These are phyloP conservation scores for Holothuria leucospilota DNA, from an alignment of 53 echinoderm and acorn worm species.

Conservation along the genomic window DNA sequence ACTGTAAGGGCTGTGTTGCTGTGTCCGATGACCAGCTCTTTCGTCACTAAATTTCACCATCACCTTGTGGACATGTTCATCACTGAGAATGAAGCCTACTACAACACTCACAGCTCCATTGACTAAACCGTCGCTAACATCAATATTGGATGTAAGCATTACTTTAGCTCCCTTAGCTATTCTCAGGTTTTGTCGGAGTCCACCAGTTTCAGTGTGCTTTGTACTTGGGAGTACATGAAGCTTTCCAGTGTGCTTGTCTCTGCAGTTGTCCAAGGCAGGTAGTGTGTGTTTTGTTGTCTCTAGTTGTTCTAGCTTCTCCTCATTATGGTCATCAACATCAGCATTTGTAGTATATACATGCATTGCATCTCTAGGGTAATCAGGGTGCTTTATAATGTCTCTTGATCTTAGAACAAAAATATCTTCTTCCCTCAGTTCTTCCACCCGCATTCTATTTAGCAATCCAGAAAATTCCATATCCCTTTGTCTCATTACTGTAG, in stretches of 20 bases:
- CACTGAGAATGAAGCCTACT: not conserved
- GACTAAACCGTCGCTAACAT: conserved; percentile 62
- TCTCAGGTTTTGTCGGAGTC: conserved; percentile 2
- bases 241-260: not conserved
- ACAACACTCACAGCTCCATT: conserved; percentile 70
- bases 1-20: conserved; percentile 4
- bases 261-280: not conserved
- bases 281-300: not conserved
- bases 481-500: conserved; percentile 59
- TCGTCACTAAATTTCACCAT: conserved; percentile 9
- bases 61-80: not conserved
- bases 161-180: conserved; percentile 59
- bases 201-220: conserved; percentile 40
- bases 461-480: conserved; percentile 55
- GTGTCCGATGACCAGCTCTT: conserved; percentile 15
- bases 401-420: not conserved
- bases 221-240: conserved; percentile 9
- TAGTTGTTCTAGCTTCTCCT: conserved; percentile 1
- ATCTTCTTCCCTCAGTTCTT: not conserved
- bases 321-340: conserved; percentile 50
- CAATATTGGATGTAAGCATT: conserved; percentile 56
- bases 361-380: conserved; percentile 34
- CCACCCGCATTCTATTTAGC: conserved; percentile 48
- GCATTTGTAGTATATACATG: conserved; percentile 60
- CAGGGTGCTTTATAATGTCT: not conserved